Evolutionary conservation across 2,797 vertebrate genomes (phyloP), one percentile per base, ranked within the genome.

Genomic region (Coracias cyanogaster): DNA sequence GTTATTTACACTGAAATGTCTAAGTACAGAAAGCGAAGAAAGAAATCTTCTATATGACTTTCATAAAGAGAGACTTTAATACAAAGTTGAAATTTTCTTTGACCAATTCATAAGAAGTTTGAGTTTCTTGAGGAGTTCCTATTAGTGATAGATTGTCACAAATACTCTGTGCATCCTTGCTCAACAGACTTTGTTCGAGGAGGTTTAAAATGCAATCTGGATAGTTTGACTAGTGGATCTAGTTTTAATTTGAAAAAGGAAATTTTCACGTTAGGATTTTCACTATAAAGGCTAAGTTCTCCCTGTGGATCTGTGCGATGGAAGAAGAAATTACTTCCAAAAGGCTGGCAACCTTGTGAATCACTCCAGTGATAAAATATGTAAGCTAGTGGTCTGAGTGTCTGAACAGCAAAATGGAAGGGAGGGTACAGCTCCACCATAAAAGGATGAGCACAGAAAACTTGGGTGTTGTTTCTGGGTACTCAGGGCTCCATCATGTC

Each of bases 161-260:
- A 96, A 58, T 70, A 39, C 24, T 90, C 43, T 0, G 2, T 54
- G 43, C 26, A n/a, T 61, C 55, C 37, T 77, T 82, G 35, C 45
- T 93, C 24, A 77, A 49, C 60, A 84, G 37, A 25, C 74, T 73
- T 93, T 22, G 18, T 64, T 95, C 57, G 66, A 74, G 35, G 39
- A 70, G 12, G 15, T 54, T 92, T 67, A 77, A 81, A 92, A 74
- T 35, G 45, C 48, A 91, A 43, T 86, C 76, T 67, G 41, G 72
- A n/a, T 69, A 78, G 46, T 82, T 69, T 65, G 62, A 65, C 54
- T 83, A 58, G 46, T 51, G 81, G n/a, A 66, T 93, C 58, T 69
- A 76, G 54, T 78, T 97, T 94, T 91, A 95, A 94, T 91, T 94
- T 95, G 72, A 51, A 85, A 85, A 89, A 74, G 29, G 83, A 80